These are phyloP conservation scores for Ferdinandea cuprea DNA, from an alignment of 2,888 invertebrate species.

Conservation along the genomic window DNA sequence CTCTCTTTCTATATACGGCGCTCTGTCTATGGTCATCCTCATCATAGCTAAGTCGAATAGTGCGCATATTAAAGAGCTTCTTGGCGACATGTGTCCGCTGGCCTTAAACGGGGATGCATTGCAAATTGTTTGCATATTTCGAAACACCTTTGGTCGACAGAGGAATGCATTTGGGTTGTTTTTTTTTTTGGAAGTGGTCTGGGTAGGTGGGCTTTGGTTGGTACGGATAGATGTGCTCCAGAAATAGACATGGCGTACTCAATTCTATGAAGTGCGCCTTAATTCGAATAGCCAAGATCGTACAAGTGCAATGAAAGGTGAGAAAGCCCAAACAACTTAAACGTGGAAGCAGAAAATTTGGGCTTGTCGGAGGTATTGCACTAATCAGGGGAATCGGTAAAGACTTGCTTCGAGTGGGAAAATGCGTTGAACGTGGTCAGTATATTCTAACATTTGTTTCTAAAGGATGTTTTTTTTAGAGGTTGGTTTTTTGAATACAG, in stretches of 20 bases:
- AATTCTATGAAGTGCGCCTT: neutral
- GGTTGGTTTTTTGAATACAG: too few relatives aligned
- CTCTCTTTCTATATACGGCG: too few relatives aligned
- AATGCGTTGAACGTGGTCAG: too few relatives aligned
- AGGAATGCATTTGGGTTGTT: constrained; percentile 23
- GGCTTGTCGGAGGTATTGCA: too few relatives aligned
- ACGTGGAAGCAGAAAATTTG: too few relatives aligned
- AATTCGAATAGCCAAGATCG: too few relatives aligned
- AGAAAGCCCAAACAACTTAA: too few relatives aligned
- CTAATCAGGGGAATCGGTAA: too few relatives aligned
- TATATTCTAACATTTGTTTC: too few relatives aligned
- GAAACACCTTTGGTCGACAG: constrained; percentile 48
- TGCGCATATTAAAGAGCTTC: constrained; percentile 42
- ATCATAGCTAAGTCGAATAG: constrained; percentile 28
- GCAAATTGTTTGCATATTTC: constrained; percentile 62
- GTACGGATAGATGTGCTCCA: neutral
- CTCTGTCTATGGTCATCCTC: constrained; percentile 43
- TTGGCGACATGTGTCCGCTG: constrained; percentile 15
- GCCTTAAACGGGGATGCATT: constrained; percentile 25
- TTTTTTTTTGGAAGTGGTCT: constrained; percentile 41
- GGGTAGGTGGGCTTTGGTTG: constrained; percentile 14
- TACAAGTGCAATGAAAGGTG: neutral
- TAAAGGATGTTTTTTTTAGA: too few relatives aligned
- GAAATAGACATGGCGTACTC: constrained; percentile 12
- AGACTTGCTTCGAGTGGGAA: too few relatives aligned